A percentile compares a stretch with the other conserved stretches of the same genome.
Conservation (phyloP, 2,888 invertebrate species). For the Perizoma flavofasciatum region DNA sequence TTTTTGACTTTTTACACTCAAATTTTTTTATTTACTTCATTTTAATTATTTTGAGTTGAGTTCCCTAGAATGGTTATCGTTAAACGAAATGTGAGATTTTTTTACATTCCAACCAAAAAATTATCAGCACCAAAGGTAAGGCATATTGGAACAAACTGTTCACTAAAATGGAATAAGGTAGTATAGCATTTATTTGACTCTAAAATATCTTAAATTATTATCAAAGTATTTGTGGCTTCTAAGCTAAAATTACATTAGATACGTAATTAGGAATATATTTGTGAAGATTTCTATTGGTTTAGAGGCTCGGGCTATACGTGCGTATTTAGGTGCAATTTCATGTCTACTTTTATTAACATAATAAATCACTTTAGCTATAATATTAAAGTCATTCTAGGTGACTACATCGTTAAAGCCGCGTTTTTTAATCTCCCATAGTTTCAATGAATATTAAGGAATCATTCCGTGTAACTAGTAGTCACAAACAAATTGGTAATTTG, state of each 20-base stretch:
- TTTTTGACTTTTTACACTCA: slow-evolving; percentile 85
- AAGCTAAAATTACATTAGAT: slow-evolving; percentile 49
- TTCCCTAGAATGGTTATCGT: slow-evolving; percentile 65
- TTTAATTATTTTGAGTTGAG: slow-evolving; percentile 65
- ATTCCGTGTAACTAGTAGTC: slow-evolving; percentile 31
- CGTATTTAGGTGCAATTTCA: slow-evolving; percentile 53
- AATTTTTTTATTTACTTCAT: slow-evolving; percentile 66
- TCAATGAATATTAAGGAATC: slow-evolving; percentile 23
- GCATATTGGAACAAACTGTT: slow-evolving; percentile 68
- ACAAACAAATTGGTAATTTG: slow-evolving; percentile 25
- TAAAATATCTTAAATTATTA: slow-evolving; percentile 48
- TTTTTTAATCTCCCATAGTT: slow-evolving; percentile 31
- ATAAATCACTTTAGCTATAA: slow-evolving; percentile 57
- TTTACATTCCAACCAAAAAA: slow-evolving; percentile 76
- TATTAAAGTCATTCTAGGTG: slow-evolving; percentile 56
- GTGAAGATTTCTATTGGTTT: slow-evolving; percentile 24
- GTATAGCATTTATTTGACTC: slow-evolving; percentile 85
- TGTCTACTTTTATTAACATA: slow-evolving; percentile 36
- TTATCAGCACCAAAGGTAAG: slow-evolving; percentile 80
- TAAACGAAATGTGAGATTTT: slow-evolving; percentile 67
- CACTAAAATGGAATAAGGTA: slow-evolving; percentile 75
- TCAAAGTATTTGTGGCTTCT: slow-evolving; percentile 57
- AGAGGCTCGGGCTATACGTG: slow-evolving; percentile 46
- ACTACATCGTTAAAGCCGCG: slow-evolving; percentile 33
- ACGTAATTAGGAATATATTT: slow-evolving; percentile 44